Conservation (phyloP, 2,113 vertebrate species). For the Carassius gibelio region DNA sequence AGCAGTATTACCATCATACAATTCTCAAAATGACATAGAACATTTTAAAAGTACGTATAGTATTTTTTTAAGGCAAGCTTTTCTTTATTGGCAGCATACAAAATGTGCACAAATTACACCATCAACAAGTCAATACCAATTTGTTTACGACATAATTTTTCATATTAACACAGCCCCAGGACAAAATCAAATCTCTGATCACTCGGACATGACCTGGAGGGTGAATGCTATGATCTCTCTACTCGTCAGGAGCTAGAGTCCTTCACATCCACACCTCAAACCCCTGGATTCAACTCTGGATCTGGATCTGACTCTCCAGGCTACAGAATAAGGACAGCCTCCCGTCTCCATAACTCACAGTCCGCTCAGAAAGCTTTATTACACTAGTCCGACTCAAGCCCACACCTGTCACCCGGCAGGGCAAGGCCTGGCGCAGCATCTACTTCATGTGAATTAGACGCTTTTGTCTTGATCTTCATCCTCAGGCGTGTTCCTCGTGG, state of each 20-base stretch:
- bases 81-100: too few species aligned
- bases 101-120: too few species aligned
- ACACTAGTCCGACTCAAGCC: neutral
- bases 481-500: neutral
- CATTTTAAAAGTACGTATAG: neutral
- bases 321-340: constrained; percentile 27
- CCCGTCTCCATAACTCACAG: constrained; percentile 13
- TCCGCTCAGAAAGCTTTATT: constrained; percentile 21
- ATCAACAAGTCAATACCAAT: too few species aligned
- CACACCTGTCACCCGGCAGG: neutral
- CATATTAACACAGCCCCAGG: too few species aligned
- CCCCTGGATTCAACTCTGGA: neutral
- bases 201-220: neutral
- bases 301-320: neutral
- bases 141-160: too few species aligned
- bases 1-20: neutral
- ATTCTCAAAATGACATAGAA: neutral
- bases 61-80: too few species aligned
- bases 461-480: constrained; percentile 32
- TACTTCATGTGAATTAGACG: constrained; percentile 23
- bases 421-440: neutral
- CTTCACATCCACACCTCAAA: neutral
- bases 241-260: neutral
- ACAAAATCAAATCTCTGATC: neutral
- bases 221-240: neutral